These are phyloP conservation scores for Pherbina coryleti DNA, from an alignment of 2,888 invertebrate species.

Conservation along the genomic window DNA sequence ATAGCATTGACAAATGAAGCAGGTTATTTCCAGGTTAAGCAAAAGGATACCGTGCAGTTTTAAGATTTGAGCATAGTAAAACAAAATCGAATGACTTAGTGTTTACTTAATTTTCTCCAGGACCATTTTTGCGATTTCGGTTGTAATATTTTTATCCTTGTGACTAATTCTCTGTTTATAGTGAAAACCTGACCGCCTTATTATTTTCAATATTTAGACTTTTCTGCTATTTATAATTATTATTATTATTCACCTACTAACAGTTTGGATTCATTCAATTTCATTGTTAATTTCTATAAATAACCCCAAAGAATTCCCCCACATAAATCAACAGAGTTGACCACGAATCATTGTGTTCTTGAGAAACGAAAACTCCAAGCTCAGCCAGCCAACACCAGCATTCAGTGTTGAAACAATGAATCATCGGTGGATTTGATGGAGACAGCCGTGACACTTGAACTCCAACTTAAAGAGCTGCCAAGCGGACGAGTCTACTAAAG, in stretches of 20 bases:
- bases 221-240: background rate
- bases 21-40: too few species aligned
- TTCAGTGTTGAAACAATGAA: slow-evolving; percentile 19
- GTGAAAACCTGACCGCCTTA: too few species aligned
- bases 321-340: background rate
- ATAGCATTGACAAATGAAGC: too few species aligned
- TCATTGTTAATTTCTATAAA: slow-evolving; percentile 12
- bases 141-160: too few species aligned
- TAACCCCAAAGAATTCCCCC: background rate
- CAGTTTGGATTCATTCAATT: background rate
- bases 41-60: too few species aligned
- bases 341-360: slow-evolving; percentile 4
- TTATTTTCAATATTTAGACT: background rate
- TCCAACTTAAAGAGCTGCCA: background rate
- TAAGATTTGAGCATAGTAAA: too few species aligned
- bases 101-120: too few species aligned
- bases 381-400: background rate
- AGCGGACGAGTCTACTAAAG: too few species aligned
- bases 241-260: background rate
- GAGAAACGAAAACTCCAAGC: slow-evolving; percentile 3
- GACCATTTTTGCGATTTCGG: too few species aligned
- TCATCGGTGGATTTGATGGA: slow-evolving; percentile 9
- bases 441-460: slow-evolving; percentile 35
- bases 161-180: too few species aligned
- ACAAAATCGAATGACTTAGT: too few species aligned